Evolutionary conservation across 2,888 invertebrate species (phyloP), one percentile per base, ranked within the genome.

Genomic region (Habrosyne pyritoides): DNA sequence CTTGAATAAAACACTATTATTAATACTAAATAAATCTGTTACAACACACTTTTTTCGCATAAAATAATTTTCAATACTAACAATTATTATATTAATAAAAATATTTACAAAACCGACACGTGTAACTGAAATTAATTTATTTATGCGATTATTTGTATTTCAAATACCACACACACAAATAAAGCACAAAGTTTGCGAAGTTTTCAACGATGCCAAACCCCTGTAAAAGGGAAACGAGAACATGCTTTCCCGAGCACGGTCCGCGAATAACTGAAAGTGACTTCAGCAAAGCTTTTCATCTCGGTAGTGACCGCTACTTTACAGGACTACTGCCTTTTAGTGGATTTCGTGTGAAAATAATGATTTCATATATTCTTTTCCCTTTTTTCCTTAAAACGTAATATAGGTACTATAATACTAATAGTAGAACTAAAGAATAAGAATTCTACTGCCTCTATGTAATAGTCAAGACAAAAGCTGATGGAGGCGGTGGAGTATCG

Each of bases 251-350:
- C 75, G 75, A 22, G 67, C 54, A 73, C 71, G 77, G 71, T 68
- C 68, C 78, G 83, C 81, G 83, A 75, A 71, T 71, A 67, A 88
- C 88, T 88, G 86, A 86, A 84, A 80, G 66, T 65, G 54, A 59
- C 69, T 75, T 68, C 65, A 68, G 64, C 56, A 49, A 69, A 73
- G 71, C 73, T 68, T 70, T 61, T 61, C 55, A 57, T 63, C 63
- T 59, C 62, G 57, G 66, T 68, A 66, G 65, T 49, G 46, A 56
- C 53, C 53, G 54, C 56, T 53, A 61, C 61, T 69, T 63, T 66
- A 57, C 59, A 53, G 55, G 59, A 55, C 67, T 60, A 67, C 66
- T 69, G n/a, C n/a, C n/a, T n/a, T n/a, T n/a, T n/a, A n/a, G n/a
- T n/a, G n/a, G n/a, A n/a, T 28, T 28, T 28, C 28, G 10, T 7